Conservation (phyloP, 1,140 invertebrate species). For the Aphaenogaster ashmeadi region DNA sequence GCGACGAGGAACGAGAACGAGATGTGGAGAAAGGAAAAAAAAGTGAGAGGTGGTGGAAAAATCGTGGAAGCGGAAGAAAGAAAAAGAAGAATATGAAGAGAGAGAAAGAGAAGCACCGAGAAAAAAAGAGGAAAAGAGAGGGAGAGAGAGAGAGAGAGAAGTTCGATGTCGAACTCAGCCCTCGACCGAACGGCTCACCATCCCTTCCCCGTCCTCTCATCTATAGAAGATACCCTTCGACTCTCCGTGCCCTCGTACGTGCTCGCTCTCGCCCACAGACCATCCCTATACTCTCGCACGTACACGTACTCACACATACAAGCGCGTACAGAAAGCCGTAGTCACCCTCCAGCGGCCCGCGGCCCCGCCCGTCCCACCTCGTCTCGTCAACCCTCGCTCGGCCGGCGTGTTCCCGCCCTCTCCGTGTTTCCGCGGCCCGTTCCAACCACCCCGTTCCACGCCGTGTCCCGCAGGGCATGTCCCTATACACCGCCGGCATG, state of each 20-base stretch:
- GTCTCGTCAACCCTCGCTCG: conserved; percentile 75
- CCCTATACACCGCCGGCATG: conserved; percentile 80
- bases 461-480: conserved; percentile 87
- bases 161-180: conserved; percentile 67
- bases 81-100: conserved; percentile 47
- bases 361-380: conserved; percentile 61
- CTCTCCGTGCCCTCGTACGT: conserved; percentile 79
- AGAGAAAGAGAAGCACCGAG: conserved; percentile 52
- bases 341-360: conserved; percentile 68
- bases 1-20: conserved; percentile 52
- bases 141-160: conserved; percentile 69
- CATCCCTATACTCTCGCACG: conserved; percentile 55
- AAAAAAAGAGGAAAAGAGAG: conserved; percentile 25
- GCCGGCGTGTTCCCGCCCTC: conserved; percentile 84
- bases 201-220: conserved; percentile 76
- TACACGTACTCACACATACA: conserved; percentile 60
- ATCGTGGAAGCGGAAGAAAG: conserved; percentile 52
- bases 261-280: conserved; percentile 69
- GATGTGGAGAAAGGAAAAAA: conserved; percentile 38
- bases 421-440: conserved; percentile 87
- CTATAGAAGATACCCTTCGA: conserved; percentile 84
- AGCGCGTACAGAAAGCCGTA: conserved; percentile 68
- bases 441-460: conserved; percentile 86
- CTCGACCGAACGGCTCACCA: conserved; percentile 51
- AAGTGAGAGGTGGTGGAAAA: conserved; percentile 24